Conservation (phyloP, 1,140 invertebrate species). For the Bombus superbus region DNA sequence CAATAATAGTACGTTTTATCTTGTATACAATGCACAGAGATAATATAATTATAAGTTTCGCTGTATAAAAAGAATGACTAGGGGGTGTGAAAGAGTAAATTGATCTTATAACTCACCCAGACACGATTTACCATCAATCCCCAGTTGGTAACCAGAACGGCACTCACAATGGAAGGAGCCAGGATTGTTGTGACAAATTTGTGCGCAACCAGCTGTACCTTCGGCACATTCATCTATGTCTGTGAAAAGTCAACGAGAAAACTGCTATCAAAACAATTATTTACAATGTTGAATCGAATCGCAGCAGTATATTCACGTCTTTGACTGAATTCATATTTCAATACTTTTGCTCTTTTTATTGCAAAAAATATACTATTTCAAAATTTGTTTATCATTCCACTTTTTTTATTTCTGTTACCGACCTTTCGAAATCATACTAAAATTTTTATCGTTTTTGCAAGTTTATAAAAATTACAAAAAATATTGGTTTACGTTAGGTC, state of each 20-base stretch:
- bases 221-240: slow-evolving; percentile 93
- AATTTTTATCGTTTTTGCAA: too few relatives aligned
- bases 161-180: slow-evolving; percentile 82
- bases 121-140: slow-evolving; percentile 85
- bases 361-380: not conserved
- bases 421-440: not conserved
- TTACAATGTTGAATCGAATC: not conserved
- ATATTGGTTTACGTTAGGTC: too few relatives aligned
- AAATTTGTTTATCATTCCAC: not conserved
- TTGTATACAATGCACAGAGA: not conserved
- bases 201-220: slow-evolving; percentile 85
- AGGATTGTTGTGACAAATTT: slow-evolving; percentile 82
- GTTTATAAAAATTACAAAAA: too few relatives aligned
- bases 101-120: slow-evolving; percentile 81
- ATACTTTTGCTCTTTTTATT: not conserved
- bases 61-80: not conserved
- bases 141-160: slow-evolving; percentile 78
- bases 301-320: not conserved
- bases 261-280: slow-evolving; percentile 17
- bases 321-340: not conserved
- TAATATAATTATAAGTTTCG: not conserved
- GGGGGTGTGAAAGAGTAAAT: not conserved
- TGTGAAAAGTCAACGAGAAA: slow-evolving; percentile 76
- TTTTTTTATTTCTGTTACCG: not conserved
- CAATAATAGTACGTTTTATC: too few relatives aligned